Conservation (phyloP, 2,888 invertebrate species). For the Cataglyphis rosenhaueri region DNA sequence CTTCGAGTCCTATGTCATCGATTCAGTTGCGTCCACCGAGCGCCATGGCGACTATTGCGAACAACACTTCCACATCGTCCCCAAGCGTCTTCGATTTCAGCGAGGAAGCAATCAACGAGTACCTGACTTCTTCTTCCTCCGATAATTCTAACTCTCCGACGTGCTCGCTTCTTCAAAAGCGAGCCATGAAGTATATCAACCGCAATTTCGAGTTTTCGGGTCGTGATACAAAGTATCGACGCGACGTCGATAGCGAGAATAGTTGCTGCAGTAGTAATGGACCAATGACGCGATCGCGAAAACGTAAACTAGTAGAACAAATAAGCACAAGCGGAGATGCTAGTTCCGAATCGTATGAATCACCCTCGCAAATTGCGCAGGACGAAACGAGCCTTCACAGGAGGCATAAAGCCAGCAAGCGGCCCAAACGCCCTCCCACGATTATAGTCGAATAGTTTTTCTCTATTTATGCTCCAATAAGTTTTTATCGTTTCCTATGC, state of each 20-base stretch:
- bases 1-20: slow-evolving; percentile 70
- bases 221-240: slow-evolving; percentile 13
- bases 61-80: slow-evolving; percentile 75
- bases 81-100: slow-evolving; percentile 74
- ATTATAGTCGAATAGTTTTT: slow-evolving; percentile 76
- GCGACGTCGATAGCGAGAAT: slow-evolving; percentile 12
- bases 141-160: slow-evolving; percentile 79
- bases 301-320: slow-evolving; percentile 81
- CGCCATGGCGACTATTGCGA: slow-evolving; percentile 67
- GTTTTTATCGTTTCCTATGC: slow-evolving; percentile 70
- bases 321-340: slow-evolving; percentile 39
- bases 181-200: slow-evolving; percentile 70
- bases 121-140: slow-evolving; percentile 86
- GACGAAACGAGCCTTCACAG: slow-evolving; percentile 75
- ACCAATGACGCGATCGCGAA: slow-evolving; percentile 82
- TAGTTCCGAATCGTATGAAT: slow-evolving; percentile 68
- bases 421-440: slow-evolving; percentile 77
- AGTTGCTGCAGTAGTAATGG: slow-evolving; percentile 67
- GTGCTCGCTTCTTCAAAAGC: slow-evolving; percentile 49
- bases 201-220: slow-evolving; percentile 55
- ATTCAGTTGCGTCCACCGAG: slow-evolving; percentile 76
- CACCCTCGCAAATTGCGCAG: slow-evolving; percentile 61
- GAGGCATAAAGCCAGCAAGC: slow-evolving; percentile 79
- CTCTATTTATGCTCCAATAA: slow-evolving; percentile 45
- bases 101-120: slow-evolving; percentile 86